Evolutionary conservation across 2,797 vertebrate genomes (phyloP), one percentile per base, ranked within the genome.

Genomic region (Agapornis canus): DNA sequence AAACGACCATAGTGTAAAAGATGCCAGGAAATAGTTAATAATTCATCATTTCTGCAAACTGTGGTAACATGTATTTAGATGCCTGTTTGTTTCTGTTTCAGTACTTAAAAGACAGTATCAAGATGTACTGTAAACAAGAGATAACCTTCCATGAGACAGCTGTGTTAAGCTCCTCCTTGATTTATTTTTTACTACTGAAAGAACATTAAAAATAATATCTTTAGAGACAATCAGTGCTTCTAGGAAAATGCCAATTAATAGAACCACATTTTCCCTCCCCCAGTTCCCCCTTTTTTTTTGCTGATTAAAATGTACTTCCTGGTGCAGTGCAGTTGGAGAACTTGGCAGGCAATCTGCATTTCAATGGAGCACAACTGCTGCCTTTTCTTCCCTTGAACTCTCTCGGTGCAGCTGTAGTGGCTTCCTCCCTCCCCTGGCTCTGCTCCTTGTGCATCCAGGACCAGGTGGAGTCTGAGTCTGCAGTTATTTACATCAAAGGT

Each of bases 351-450:
- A 76, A 43, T 69, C 35, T 86, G 82, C 69, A 76, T 95, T 86
- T 96, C 64, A 93, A 56, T 51, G 43, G 51, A 96, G 89, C 73
- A 96, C 87, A 94, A 89, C 92, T 91, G 75, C 80, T 81, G 85
- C 66, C 82, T 96, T 92, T 95, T 94, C 73, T 93, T 94, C 80
- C 45, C 61, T 91, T 76, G 59, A 82, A 88, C 68, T 94, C 82
- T 57, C 70, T 88, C 82, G 91, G 82, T 65, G 82, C 95, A 97
- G 95, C 95, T 97, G 95, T 90, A 92, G 87, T 40, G 6, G 80
- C 94, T 97, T 97, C 94, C 94, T 96, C 94, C 32, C 82, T 86
- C 31, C 1, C 0, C 73, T 92, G 95, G 92, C 94, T 96, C 91
- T 43, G 70, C 85, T 96, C 80, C 85, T 88, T 65, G 26, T 76